These are phyloP conservation scores for Sphecodes monilicornis DNA, from an alignment of 2,888 invertebrate species.

Conservation along the genomic window DNA sequence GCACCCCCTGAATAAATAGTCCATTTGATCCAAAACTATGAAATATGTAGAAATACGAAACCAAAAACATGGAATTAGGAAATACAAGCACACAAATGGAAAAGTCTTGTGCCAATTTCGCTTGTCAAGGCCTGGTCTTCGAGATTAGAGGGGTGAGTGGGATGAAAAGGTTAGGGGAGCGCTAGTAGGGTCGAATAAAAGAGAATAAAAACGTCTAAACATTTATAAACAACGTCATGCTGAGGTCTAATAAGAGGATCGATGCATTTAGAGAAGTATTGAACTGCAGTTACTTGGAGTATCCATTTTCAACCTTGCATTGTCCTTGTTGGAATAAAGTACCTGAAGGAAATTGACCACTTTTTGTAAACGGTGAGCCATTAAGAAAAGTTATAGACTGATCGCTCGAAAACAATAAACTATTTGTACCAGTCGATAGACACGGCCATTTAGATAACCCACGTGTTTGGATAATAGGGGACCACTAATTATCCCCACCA, in stretches of 20 bases:
- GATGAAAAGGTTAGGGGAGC: too few relatives aligned
- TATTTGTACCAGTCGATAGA: neutral
- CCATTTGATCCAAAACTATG: neutral
- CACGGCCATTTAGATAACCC: neutral
- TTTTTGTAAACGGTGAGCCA: too few relatives aligned
- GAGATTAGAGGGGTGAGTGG: neutral
- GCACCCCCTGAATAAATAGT: neutral
- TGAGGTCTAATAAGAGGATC: neutral
- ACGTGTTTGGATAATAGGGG: neutral
- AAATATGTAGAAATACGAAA: too few relatives aligned
- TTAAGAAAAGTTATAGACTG: neutral
- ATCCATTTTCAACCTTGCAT: neutral
- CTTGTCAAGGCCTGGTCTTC: neutral
- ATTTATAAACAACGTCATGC: neutral
- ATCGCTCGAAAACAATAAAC: neutral
- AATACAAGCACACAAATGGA: neutral
- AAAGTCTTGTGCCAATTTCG: neutral
- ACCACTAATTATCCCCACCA: neutral
- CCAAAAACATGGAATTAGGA: neutral
- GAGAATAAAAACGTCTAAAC: neutral
- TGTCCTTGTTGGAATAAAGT: neutral
- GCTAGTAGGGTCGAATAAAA: neutral
- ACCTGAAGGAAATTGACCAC: too few relatives aligned
- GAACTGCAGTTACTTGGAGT: neutral
- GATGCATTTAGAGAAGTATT: neutral